Evolutionary conservation across 1,140 invertebrate species (phyloP), one percentile per base, ranked within the genome.

Genomic region (Pseudomyrmex pallidus): DNA sequence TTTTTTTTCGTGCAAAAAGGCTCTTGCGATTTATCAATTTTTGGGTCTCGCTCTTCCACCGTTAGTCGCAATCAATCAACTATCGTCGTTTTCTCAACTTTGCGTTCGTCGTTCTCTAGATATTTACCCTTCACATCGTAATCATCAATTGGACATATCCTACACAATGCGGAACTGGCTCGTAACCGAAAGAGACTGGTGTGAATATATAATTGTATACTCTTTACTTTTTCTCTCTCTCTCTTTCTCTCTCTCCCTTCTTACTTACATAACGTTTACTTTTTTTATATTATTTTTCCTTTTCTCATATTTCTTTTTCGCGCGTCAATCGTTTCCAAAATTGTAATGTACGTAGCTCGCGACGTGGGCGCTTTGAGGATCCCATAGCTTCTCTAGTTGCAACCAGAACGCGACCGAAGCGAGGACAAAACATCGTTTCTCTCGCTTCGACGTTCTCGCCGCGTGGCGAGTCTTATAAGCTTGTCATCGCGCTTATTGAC

Each of bases 181-280:
- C 93, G 92, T 93, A 94, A 93, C 92, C 93, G 92, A 93, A 93
- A 93, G 92, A 93, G 91, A 93, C 91, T 93, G 89, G 82, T 92
- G 83, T 92, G 76, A 87, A 87, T 90, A 35, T 35, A 82, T 89
- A 84, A 80, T 70, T 63, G 50, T 74, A 73, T 44, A 72, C 84
- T 25, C 61, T 74, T 83, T 57, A 86, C 85, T 83, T 84, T 85
- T 85, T 61, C 74, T 88, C 74, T 13, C n/a, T 52, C 52, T 50
- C n/a, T 62, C 62, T 46, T 7, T 74, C 35, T 56, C 25, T 56
- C 63, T 10, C 46, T 22, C 56, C 20, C 46, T 78, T 84, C 87
- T 82, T 66, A 86, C 84, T 90, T 35, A 74, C 66, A 17, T 52
- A 64, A 52, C 52, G 66, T 7, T 80, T 17, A 52, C 20, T 83